These are phyloP conservation scores for Prenolepis imparis DNA, from an alignment of 2,888 invertebrate genomes.

Conservation along the genomic window DNA sequence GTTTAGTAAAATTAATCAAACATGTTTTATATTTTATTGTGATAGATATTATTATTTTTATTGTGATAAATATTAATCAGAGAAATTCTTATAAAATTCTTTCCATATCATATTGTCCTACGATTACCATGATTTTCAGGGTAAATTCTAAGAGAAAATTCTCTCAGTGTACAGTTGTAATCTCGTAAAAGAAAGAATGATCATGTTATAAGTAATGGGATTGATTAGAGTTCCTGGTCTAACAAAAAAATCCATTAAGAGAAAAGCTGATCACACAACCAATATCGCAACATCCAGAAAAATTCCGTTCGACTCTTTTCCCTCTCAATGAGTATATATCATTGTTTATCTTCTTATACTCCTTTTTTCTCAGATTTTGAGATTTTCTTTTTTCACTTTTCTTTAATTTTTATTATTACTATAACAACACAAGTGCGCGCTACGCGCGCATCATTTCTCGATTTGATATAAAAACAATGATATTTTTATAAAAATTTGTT, in stretches of 20 bases:
- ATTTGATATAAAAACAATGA: no score
- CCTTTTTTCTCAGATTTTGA: background rate
- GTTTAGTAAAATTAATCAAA: no score
- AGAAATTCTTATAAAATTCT: no score
- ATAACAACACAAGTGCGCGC: no score
- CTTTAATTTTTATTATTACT: background rate
- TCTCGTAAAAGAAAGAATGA: background rate
- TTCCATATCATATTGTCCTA: no score
- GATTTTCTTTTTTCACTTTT: background rate
- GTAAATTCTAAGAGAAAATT: no score
- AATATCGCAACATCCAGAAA: background rate
- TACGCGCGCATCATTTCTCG: no score
- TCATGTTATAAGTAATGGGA: background rate
- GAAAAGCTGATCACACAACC: background rate
- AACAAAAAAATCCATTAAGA: constrained; percentile 18
- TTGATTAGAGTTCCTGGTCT: constrained; percentile 7
- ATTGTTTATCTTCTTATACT: background rate
- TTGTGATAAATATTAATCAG: no score
- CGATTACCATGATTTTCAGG: no score
- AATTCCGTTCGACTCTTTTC: background rate
- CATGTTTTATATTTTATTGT: no score
- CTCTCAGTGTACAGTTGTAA: background rate
- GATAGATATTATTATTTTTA: no score
- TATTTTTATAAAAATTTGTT: no score
- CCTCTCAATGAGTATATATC: background rate